Evolutionary conservation across 2,888 invertebrate species (phyloP), one percentile per base, ranked within the genome.

Genomic region (Lamellibrachia columna): DNA sequence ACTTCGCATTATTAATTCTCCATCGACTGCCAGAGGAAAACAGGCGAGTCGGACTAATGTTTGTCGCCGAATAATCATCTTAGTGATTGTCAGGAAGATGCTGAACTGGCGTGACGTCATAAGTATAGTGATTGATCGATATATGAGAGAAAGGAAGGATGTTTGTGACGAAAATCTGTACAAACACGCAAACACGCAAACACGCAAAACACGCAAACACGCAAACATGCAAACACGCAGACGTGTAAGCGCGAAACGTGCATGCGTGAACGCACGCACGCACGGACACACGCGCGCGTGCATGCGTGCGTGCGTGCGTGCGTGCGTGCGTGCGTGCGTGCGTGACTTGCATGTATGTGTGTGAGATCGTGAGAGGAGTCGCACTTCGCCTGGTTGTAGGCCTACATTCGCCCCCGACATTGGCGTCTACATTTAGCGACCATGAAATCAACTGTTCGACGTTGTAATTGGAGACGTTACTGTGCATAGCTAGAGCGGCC

Each of bases 1-100:
- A 75, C 75, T 75, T 75, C 75, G 75, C 75, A n/a, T 75, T 75
- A 75, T 75, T 75, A 75, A 75, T 75, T 75, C 75, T 75, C n/a
- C 75, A 75, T 75, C 75, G 75, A 15, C 22, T 15, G 15, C 22
- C 75, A 75, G 15, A 15, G 22, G 22, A 22, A 75, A 15, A 75
- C 22, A n/a, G 22, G 55, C 55, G 9, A 7, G 55, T 9, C 7
- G 55, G 9, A 9, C 22, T 15, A 22, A 75, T n/a, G 22, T 15
- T 75, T 75, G 75, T 75, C 75, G 75, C 75, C 22, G n/a, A 75
- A 75, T 75, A 75, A 75, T 75, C 75, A 75, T 75, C 75, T 75
- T 75, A 75, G 75, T 22, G 75, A 22, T 75, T 75, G 15, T 75
- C 11, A n/a, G 22, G 3, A 22, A 75, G 75, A n/a, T n/a, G 75